phyloP scores from a whole-genome alignment of 2,888 invertebrate species.

The Cephus rjabovi region DNA sequence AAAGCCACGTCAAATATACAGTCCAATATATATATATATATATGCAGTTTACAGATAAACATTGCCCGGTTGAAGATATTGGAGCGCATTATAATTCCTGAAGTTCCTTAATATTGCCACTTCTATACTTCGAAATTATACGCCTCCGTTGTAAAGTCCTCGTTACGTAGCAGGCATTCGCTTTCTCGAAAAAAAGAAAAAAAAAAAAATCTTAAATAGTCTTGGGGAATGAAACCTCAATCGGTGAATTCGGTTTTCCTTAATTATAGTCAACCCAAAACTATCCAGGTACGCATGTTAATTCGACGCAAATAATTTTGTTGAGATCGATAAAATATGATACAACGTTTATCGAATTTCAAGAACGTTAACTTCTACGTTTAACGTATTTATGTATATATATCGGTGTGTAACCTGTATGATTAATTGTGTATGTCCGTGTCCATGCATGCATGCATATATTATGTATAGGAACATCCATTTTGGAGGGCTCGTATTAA shows the following conservation, averaged over 20 bases:
- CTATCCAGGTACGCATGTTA: constrained; percentile 44
- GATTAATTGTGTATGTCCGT: neutral
- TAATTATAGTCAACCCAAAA: constrained; percentile 9
- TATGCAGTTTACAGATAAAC: neutral
- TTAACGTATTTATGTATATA: neutral
- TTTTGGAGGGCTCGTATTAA: constrained; percentile 37
- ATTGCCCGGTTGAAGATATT: neutral
- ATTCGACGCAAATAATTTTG: constrained; percentile 35
- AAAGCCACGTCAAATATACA: neutral
- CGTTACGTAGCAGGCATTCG: neutral
- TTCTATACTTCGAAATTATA: neutral
- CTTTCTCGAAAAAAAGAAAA: neutral
- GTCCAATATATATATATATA: neutral
- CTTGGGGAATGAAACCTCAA: neutral
- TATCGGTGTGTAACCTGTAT: neutral
- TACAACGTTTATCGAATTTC: constrained; percentile 5
- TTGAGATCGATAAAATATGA: neutral
- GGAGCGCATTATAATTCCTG: neutral
- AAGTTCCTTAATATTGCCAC: neutral
- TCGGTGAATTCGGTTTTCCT: neutral
- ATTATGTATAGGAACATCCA: constrained; percentile 46
- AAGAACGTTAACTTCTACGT: constrained; percentile 1
- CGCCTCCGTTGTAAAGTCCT: neutral
- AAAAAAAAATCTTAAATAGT: constrained; percentile 4
- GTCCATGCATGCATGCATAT: neutral